These are phyloP conservation scores for Silvanus unidentatus DNA, from an alignment of 2,888 invertebrate genomes.

Conservation along the genomic window DNA sequence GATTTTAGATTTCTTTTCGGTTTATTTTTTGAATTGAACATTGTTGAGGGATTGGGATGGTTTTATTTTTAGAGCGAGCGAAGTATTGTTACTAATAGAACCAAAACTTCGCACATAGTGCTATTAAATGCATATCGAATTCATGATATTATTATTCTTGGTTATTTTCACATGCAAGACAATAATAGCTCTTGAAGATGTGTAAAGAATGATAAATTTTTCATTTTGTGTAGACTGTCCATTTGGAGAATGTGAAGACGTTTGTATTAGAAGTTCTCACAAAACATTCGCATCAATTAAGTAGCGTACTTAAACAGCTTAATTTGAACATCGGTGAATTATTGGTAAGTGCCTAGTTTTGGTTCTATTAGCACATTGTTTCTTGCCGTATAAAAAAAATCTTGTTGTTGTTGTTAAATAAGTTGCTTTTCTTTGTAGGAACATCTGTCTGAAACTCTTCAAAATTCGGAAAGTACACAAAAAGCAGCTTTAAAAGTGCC, in stretches of 20 bases:
- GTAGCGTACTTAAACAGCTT: constrained; percentile 49
- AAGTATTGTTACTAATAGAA: constrained; percentile 21
- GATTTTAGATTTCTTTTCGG: constrained; percentile 2
- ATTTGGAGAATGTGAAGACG: constrained; percentile 54
- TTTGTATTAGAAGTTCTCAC: constrained; percentile 52
- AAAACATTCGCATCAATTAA: constrained; percentile 46
- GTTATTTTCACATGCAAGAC: constrained; percentile 23
- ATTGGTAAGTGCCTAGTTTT: constrained; percentile 46
- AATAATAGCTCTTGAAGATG: constrained; percentile 18
- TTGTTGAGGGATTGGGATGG: too few relatives aligned
- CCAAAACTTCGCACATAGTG: constrained; percentile 30
- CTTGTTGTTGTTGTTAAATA: background rate
- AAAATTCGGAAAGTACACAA: constrained; percentile 17
- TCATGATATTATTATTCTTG: constrained; percentile 28
- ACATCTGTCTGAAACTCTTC: constrained; percentile 21
- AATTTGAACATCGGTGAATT: constrained; percentile 50
- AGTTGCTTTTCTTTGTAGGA: constrained; percentile 26
- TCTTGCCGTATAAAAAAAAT: background rate
- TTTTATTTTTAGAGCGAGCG: background rate
- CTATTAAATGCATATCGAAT: constrained; percentile 34
- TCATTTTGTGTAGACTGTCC: constrained; percentile 48
- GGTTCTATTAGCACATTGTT: constrained; percentile 21
- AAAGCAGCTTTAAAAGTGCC: constrained; percentile 31
- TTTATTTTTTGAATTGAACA: background rate
- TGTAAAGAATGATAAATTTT: constrained; percentile 6